Base-by-base conservation (phyloP, 2,113 vertebrate species). In the Indicator maculatus region DNA sequence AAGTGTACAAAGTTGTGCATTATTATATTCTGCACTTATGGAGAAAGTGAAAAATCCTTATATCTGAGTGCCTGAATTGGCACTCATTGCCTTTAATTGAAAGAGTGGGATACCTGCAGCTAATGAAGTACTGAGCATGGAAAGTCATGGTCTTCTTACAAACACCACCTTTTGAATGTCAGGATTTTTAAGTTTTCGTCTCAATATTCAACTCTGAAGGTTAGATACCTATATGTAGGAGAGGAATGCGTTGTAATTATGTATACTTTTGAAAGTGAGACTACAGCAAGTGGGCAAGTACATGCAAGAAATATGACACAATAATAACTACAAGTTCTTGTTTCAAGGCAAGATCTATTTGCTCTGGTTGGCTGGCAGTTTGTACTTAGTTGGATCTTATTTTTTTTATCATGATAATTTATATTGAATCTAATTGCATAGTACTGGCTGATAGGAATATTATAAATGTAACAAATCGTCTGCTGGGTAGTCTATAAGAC, bases 401-500 rank as follows among this genome's bases (percentile, higher is more conserved):
- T 84, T 92, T 89, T 16, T 66, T 63, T 45, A 77, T 89, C 71
- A 45, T 72, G 56, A 64, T 91, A 85, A 83, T 93, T 95, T 78
- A 63, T 83, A 39, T 67, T 86, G 24, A 80, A 67, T 95, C 88
- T 90, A 88, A 89, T 95, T 91, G 28, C 66, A 24, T 47, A 24
- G 4, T 88, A 74, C 65, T 82, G 73, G 30, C 33, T 72, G 74
- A 74, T 84, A 83, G 75, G 71, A 93, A 27, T 89, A 52, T 88
- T 83, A 82, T 45, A 94, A 95, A 81, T 66, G 84, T 70, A 92
- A 83, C 83, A 83, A 76, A 88, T 93, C 52, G 85, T 77, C 36
- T 78, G 12, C 61, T 63, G 19, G 21, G 19, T 91, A 70, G 72
- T 78, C 73, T 88, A 8, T 83, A 94, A 89, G 72, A 72, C 17